These are phyloP conservation scores for Bucorvus abyssinicus DNA, from an alignment of 2,797 vertebrate genomes.

Conservation along the genomic window DNA sequence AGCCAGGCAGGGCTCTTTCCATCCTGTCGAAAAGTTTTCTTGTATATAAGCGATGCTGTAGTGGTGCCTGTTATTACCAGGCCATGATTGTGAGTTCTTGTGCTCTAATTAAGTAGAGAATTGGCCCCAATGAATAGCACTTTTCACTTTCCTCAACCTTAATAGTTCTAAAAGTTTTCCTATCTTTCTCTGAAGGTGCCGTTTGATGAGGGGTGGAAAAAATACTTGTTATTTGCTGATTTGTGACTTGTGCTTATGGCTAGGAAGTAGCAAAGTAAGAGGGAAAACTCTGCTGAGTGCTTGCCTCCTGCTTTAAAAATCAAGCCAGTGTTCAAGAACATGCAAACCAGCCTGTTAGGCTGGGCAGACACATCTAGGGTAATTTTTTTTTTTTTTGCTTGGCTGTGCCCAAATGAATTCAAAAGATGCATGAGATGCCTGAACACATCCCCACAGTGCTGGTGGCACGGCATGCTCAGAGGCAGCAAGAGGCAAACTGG, in stretches of 20 bases:
- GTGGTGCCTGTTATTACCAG: neutral
- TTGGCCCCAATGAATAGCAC: neutral
- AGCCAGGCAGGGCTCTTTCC: neutral
- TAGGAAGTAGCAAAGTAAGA: neutral
- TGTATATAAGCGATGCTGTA: neutral
- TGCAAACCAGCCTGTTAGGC: neutral
- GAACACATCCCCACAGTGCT: fast-evolving
- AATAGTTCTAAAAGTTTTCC: neutral
- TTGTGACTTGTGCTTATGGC: neutral
- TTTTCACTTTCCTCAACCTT: neutral
- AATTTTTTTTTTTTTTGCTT: neutral
- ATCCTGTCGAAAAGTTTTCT: neutral
- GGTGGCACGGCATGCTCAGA: fast-evolving
- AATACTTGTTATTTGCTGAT: fast-evolving
- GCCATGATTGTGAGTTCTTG: neutral
- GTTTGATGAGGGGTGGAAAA: neutral
- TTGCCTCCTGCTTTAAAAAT: neutral
- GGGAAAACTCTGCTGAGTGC: neutral
- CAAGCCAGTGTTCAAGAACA: neutral
- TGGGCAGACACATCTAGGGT: neutral
- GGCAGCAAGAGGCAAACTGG: neutral
- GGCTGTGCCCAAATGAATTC: neutral
- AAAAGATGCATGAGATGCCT: neutral
- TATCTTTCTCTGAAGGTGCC: neutral
- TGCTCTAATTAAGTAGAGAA: slow-evolving; percentile 8